phyloP scores from a whole-genome alignment of 1,140 invertebrate species.

The Popillia japonica region DNA sequence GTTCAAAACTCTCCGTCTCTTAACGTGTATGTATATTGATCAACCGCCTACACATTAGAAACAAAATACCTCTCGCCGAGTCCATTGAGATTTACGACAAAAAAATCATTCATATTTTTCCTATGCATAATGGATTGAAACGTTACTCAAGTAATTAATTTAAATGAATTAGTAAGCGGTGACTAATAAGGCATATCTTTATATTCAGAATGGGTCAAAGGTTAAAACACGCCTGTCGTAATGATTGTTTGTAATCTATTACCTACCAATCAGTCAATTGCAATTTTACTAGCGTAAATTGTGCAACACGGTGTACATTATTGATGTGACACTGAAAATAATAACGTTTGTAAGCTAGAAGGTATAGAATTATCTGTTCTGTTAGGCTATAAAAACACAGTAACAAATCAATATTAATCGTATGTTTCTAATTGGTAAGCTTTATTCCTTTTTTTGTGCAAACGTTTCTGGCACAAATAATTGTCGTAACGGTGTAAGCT shows the following conservation, averaged over 20 bases:
- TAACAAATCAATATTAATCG: not conserved
- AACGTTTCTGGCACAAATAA: too few relatives aligned
- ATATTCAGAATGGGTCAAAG: constrained; percentile 16
- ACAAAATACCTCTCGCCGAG: not conserved
- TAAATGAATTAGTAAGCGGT: constrained; percentile 29
- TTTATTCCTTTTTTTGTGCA: too few relatives aligned
- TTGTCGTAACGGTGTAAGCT: too few relatives aligned
- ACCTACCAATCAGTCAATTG: constrained; percentile 24
- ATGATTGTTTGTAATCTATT: not conserved
- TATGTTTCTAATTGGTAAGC: too few relatives aligned
- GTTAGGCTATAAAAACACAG: too few relatives aligned
- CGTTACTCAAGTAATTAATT: constrained; percentile 24
- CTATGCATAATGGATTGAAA: constrained; percentile 29
- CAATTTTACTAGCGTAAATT: constrained; percentile 11
- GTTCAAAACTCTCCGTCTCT: not conserved
- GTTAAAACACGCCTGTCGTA: constrained; percentile 3
- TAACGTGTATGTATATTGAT: not conserved
- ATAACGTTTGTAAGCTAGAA: not conserved
- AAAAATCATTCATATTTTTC: constrained; percentile 20
- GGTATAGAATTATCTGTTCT: too few relatives aligned
- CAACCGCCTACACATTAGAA: not conserved
- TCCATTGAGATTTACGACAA: constrained; percentile 6
- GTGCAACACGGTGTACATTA: not conserved
- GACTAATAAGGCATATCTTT: not conserved
- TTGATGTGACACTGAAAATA: constrained; percentile 21